Base-by-base conservation (phyloP, 2,113 vertebrate species). In the Phainopepla nitens region DNA sequence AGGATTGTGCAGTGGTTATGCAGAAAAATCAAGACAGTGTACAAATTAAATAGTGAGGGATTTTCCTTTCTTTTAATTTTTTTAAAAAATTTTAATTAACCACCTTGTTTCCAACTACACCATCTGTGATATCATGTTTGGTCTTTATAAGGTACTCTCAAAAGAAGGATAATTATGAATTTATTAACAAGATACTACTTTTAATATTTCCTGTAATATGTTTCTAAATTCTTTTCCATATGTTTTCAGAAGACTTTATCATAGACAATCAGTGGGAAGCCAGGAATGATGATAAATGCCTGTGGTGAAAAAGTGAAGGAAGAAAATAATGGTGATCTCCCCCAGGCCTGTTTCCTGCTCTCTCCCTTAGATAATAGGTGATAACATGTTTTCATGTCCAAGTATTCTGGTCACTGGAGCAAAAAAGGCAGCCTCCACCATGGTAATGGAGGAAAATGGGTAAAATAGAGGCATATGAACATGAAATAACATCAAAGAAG, bases 151-250 rank as follows among this genome's bases (percentile, higher is more conserved):
- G 49, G 50, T 72, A 73, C 25, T 82, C 66, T 77, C n/a, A 41
- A 80, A 90, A 89, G 36, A 69, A 42, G 31, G 70, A 72, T 89
- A 90, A 94, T 93, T 80, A 95, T 72, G 68, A 82, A 80, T 77
- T 94, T 90, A 94, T 89, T 53, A 94, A 80, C 35, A 86, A 86
- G 79, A 72, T 13, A 77, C 49, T 86, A 83, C 41, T 86, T 93
- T 83, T 65, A 92, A 65, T 96, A 95, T 94, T 95, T 92, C 66
- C 82, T 86, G 53, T 92, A 95, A 92, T 73, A 76, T 13, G 3
- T 80, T 86, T 92, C 58, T 82, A 7, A 80, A 72, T 41, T 36
- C 53, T 90, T 71, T 82, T 49, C 86, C 76, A 92, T 95, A 93
- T 87, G 93, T 81, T 95, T 94, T 94, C 91, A 70, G 64, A 87